Percentiles rank a stretch among this genome's conserved stretches.
phyloP scores from a whole-genome alignment of 2,797 vertebrate species.

The Sphenopsis melanotis region DNA sequence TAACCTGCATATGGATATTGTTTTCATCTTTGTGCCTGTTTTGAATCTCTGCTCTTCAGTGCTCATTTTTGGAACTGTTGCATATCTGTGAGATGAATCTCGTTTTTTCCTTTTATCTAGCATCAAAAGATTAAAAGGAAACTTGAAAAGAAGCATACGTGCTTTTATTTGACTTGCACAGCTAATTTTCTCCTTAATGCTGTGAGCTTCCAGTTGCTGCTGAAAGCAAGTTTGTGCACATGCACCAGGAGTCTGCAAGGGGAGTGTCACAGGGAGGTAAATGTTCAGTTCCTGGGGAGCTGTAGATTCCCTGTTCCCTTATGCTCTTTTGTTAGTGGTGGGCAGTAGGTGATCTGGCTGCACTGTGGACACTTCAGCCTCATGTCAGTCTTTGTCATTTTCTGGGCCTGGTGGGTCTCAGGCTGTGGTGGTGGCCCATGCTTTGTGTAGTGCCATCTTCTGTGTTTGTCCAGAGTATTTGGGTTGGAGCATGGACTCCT shows the following conservation, averaged over 20 bases:
- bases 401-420: not conserved
- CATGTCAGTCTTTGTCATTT: not conserved
- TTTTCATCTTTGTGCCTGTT: not conserved
- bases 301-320: not conserved
- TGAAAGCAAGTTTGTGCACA: not conserved
- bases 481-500: not conserved
- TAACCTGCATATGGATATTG: not conserved
- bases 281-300: not conserved
- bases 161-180: constrained; percentile 24
- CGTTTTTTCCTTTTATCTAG: constrained; percentile 34
- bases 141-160: not conserved
- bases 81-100: not conserved
- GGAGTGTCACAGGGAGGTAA: not conserved
- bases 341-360: not conserved
- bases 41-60: not conserved
- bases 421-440: not conserved
- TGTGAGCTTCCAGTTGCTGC: not conserved
- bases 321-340: not conserved
- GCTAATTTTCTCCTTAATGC: not conserved
- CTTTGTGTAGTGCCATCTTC: not conserved
- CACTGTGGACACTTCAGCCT: not conserved
- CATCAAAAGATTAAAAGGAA: constrained; percentile 35
- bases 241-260: not conserved
- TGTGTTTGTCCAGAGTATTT: not conserved
- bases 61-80: not conserved